Evolutionary conservation across 2,797 vertebrate genomes (phyloP).

Genomic region (Heteromormyrus szaboi): DNA sequence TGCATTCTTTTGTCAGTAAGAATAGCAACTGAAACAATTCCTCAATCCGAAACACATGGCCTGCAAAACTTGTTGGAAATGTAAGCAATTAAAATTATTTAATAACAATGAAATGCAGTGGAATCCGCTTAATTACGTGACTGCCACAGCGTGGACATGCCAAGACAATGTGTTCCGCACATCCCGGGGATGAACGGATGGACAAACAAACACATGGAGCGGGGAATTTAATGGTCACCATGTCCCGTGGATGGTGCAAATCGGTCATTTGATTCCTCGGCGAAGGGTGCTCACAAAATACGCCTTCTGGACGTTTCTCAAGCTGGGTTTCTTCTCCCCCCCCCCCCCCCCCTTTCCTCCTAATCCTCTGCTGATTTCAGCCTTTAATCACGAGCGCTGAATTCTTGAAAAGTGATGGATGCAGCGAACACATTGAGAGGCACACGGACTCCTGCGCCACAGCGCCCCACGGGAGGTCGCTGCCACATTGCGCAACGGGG

Average conservation of each 20-base stretch:
- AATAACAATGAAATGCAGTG: background rate
- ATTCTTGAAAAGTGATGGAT: constrained; percentile 22
- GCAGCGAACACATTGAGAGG: background rate
- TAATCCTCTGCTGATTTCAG: background rate
- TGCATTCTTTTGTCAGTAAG: background rate
- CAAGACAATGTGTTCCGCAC: background rate
- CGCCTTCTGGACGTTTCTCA: background rate
- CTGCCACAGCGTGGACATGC: background rate
- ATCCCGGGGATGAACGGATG: background rate
- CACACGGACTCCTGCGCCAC: background rate
- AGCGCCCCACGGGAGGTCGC: background rate
- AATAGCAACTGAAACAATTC: background rate
- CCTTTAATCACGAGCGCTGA: constrained; percentile 4
- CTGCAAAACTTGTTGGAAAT: background rate
- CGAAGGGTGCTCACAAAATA: background rate
- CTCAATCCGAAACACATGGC: constrained; percentile 19
- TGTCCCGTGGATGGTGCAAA: background rate
- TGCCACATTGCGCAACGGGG: background rate
- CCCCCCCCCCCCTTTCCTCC: background rate
- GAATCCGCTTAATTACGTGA: constrained; percentile 7
- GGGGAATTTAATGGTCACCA: background rate
- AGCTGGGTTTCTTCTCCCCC: background rate
- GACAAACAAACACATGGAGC: constrained; percentile 10
- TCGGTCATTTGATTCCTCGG: background rate
- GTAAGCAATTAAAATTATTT: constrained; percentile 7